These are phyloP conservation scores for Platygyra sinensis DNA, from an alignment of 64 coral and sea anemone species.

Conservation along the genomic window DNA sequence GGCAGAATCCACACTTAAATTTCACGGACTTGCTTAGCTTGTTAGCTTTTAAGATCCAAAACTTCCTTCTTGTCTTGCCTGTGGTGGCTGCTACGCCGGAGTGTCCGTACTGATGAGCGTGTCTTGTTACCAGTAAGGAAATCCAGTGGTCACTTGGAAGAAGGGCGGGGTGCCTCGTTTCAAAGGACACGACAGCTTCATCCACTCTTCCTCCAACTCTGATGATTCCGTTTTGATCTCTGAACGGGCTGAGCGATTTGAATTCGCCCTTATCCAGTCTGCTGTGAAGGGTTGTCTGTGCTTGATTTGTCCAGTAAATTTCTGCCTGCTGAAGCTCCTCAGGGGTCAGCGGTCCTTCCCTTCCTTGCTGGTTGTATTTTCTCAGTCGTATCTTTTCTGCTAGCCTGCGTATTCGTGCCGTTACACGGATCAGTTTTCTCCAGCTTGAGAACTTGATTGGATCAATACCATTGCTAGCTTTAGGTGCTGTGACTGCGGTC, in stretches of 20 bases:
- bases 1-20: not conserved
- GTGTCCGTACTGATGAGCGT: not conserved
- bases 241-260: constrained; percentile 41
- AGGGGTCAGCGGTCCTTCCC: constrained; percentile 42
- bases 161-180: constrained; percentile 1
- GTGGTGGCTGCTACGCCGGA: not conserved
- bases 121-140: constrained; percentile 2
- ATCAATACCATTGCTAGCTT: not conserved
- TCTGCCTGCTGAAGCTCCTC: constrained; percentile 24
- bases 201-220: constrained; percentile 50
- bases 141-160: constrained; percentile 24
- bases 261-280: constrained; percentile 25
- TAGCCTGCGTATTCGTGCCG: constrained; percentile 29
- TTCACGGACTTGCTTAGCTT: constrained; percentile 22
- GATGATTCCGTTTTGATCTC: constrained; percentile 25
- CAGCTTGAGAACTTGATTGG: constrained; percentile 39
- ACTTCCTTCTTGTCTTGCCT: not conserved
- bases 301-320: not conserved
- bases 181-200: constrained; percentile 13
- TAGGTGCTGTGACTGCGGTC: no score
- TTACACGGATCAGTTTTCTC: constrained; percentile 39
- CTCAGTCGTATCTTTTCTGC: constrained; percentile 37
- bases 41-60: constrained; percentile 13
- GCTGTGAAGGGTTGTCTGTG: no score
- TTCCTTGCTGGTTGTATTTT: not conserved